These are phyloP conservation scores for Misgurnus anguillicaudatus DNA, from an alignment of 2,113 vertebrate species.

Conservation along the genomic window DNA sequence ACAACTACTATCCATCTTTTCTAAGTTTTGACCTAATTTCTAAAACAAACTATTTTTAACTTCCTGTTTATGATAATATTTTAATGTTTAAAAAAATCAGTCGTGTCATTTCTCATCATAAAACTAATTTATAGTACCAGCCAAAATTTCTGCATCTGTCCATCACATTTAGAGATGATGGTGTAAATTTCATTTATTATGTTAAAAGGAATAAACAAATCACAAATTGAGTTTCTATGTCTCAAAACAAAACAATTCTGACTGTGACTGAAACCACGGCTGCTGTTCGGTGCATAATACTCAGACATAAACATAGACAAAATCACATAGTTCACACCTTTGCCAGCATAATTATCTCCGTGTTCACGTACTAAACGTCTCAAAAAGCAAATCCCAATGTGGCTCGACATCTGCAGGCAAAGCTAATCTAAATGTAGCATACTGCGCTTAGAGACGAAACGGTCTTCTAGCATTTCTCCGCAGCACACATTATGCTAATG, in stretches of 20 bases:
- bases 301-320: background rate
- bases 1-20: too few relatives aligned
- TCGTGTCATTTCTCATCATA: too few relatives aligned
- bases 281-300: background rate
- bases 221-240: background rate
- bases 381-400: slow-evolving; percentile 46
- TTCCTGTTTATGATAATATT: too few relatives aligned
- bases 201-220: background rate
- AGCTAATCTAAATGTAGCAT: slow-evolving; percentile 48
- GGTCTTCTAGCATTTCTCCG: slow-evolving; percentile 38
- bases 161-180: background rate
- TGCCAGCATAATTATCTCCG: background rate
- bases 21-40: too few relatives aligned
- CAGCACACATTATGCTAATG: slow-evolving; percentile 57
- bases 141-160: too few relatives aligned
- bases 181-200: background rate
- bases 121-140: too few relatives aligned
- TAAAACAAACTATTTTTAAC: too few relatives aligned
- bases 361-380: slow-evolving; percentile 15
- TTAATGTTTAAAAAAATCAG: too few relatives aligned
- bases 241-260: background rate
- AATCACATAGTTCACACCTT: background rate
- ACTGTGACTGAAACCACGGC: background rate
- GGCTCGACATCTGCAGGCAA: slow-evolving; percentile 44
- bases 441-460: slow-evolving; percentile 43